Evolutionary conservation across 2,113 vertebrate species (phyloP), one percentile per base, ranked within the genome.

Genomic region (Prinia subflava): DNA sequence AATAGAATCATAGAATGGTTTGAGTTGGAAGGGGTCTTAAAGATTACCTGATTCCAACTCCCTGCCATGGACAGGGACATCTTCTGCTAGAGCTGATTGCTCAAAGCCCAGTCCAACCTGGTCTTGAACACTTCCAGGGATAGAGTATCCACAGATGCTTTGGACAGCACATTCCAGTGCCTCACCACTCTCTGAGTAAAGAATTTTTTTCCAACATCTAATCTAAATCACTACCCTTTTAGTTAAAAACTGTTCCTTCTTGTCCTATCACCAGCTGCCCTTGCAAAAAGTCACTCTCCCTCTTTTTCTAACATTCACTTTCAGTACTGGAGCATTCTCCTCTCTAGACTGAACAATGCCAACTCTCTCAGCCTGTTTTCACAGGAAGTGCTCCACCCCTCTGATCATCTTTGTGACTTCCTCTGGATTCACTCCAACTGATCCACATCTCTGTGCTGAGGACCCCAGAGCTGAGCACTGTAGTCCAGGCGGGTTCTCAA

Each of bases 381-480:
- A 41, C 3, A 64, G 19, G 10, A 64, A 65, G 8, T 41, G 15
- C 24, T 75, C 30, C 50, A 56, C 15, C 5, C 6, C 19, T 56
- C 28, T 55, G 28, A 23, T 47, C n/a, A 55, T 39, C 50, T 30
- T 35, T n/a, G 24, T 24, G 30, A 15, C 8, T 41, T 49, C 24
- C 52, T 56, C 35, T 85, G 35, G 30, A 65, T n/a, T 75, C 15
- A 30, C 15, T 30, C 15, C 24, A 49, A n/a, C 50, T 49, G 59
- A 12, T 49, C 6, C 50, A 65, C 19, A 30, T 20, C 10, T 28
- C 47, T 47, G 12, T 13, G 23, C 24, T 41, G 50, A 49, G 42
- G 24, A 41, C 8, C 7, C 15, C 42, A 65, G 50, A 47, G 23
- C 19, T 65, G 50, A 47, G 20, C 0, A 0, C 15, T 65, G 19